Conservation (phyloP, 2,797 vertebrate species). For the Erpetoichthys calabaricus region DNA sequence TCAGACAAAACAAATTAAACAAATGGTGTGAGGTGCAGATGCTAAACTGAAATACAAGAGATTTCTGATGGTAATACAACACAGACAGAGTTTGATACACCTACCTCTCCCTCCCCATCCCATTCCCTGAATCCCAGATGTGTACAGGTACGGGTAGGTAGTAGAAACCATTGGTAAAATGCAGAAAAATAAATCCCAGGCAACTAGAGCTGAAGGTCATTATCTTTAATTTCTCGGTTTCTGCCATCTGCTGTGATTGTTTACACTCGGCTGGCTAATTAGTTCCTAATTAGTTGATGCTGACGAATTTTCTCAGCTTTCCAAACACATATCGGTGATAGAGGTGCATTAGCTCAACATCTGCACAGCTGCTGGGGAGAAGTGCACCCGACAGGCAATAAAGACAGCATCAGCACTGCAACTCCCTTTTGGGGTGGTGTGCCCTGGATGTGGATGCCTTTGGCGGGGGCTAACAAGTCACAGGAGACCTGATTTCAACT, state of each 20-base stretch:
- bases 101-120: too few relatives aligned
- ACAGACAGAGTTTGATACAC: too few relatives aligned
- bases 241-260: slow-evolving; percentile 79
- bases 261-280: slow-evolving; percentile 82
- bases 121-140: too few relatives aligned
- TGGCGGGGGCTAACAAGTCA: neutral
- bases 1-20: too few relatives aligned
- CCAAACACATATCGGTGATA: slow-evolving; percentile 31
- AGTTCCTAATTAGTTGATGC: slow-evolving; percentile 76
- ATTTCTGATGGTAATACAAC: too few relatives aligned
- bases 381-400: accelerated
- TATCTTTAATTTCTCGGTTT: slow-evolving; percentile 53
- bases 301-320: slow-evolving; percentile 56
- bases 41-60: too few relatives aligned
- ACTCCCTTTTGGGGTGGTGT: too few relatives aligned
- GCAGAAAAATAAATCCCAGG: slow-evolving; percentile 34
- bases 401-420: neutral
- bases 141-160: too few relatives aligned
- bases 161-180: too few relatives aligned
- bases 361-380: slow-evolving; percentile 27
- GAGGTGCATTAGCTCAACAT: slow-evolving; percentile 24
- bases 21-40: too few relatives aligned
- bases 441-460: neutral
- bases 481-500: neutral
- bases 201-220: slow-evolving; percentile 58